Evolutionary conservation across 2,888 invertebrate species (phyloP).

Genomic region (Syrista parreyssii): DNA sequence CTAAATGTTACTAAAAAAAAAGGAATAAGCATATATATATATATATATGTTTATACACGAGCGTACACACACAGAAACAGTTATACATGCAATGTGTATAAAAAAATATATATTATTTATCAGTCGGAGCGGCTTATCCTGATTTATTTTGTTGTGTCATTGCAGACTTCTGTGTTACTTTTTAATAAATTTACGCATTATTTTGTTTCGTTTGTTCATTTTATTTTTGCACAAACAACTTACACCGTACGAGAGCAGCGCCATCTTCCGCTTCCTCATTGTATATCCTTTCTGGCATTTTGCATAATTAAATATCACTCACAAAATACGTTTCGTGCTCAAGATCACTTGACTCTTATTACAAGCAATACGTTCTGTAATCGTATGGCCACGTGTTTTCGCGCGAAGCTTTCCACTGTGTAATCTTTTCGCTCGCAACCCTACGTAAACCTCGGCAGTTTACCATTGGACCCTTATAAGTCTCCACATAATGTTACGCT

Average conservation of each 20-base stretch:
- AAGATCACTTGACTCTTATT: too few relatives aligned
- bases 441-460: too few relatives aligned
- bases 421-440: too few relatives aligned
- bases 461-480: too few relatives aligned
- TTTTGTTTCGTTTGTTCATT: conserved; percentile 37
- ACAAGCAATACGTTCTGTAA: too few relatives aligned
- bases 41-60: neutral
- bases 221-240: conserved; percentile 15
- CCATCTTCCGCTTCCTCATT: conserved; percentile 13
- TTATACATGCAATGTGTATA: neutral
- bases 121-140: conserved; percentile 33
- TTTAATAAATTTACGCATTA: conserved; percentile 51
- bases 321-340: neutral
- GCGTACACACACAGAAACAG: too few relatives aligned
- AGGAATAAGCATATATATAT: neutral
- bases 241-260: neutral
- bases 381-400: too few relatives aligned
- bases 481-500: too few relatives aligned
- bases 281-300: too few relatives aligned
- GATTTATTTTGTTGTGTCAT: conserved; percentile 46
- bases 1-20: conserved; percentile 17
- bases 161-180: conserved; percentile 48
- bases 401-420: too few relatives aligned
- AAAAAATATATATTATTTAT: conserved; percentile 20
- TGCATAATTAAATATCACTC: too few relatives aligned